Conservation (phyloP, 2,113 vertebrate genomes). For the Odocoileus hemionus region DNA sequence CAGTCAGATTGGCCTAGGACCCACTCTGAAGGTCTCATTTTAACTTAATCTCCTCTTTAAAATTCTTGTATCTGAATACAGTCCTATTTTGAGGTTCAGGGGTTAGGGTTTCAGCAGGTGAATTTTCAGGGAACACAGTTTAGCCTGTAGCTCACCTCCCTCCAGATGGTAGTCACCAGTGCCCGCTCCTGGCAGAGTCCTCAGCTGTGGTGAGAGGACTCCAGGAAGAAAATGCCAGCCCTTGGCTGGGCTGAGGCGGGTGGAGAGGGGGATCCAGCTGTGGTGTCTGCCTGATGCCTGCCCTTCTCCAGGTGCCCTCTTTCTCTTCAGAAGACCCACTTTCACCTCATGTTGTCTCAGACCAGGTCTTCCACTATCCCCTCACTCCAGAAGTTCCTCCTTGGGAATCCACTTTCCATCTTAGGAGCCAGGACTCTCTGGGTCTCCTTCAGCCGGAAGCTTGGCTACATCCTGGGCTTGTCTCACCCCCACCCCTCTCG, state of each 20-base stretch:
- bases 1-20: neutral
- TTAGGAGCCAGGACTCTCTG: neutral
- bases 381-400: neutral
- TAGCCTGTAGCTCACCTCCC: fast-evolving
- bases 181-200: neutral
- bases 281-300: neutral
- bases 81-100: neutral
- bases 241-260: neutral
- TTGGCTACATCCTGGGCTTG: neutral
- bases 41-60: neutral
- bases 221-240: neutral
- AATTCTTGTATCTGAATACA: neutral
- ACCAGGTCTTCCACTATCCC: neutral
- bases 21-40: neutral
- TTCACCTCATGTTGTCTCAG: neutral
- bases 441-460: neutral
- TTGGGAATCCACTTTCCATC: neutral
- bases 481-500: neutral
- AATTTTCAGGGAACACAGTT: neutral
- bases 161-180: neutral
- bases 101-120: neutral
- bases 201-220: neutral
- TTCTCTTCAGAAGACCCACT: neutral
- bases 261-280: neutral
- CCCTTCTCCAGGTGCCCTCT: neutral